Conservation (phyloP, 30 jellyfish, hydroid and myxozoan species). For the Aurelia sp. region DNA sequence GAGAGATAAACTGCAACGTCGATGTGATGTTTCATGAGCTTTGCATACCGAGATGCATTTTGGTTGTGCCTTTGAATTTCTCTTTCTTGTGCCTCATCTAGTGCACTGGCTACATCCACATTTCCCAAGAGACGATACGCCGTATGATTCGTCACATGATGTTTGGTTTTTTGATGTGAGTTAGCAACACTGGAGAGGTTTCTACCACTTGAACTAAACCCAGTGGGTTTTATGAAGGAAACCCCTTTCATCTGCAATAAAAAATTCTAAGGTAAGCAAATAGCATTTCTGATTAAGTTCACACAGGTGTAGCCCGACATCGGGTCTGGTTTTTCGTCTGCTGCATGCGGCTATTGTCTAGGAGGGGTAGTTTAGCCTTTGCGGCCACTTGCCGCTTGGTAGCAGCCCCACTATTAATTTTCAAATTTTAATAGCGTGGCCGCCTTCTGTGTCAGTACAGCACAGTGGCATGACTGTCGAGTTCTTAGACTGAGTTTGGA, state of each 20-base stretch:
- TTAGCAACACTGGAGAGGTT: conserved; percentile 25
- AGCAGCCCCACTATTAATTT: too few relatives aligned
- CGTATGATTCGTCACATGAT: conserved; percentile 35
- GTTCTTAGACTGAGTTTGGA: too few relatives aligned
- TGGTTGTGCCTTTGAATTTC: conserved; percentile 21
- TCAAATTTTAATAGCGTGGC: too few relatives aligned
- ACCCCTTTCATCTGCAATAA: conserved; percentile 36
- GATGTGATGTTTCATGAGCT: conserved; percentile 32
- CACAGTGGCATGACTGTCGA: too few relatives aligned
- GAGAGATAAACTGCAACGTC: conserved; percentile 17
- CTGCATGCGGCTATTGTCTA: too few relatives aligned
- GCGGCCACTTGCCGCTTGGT: too few relatives aligned
- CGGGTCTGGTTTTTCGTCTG: too few relatives aligned
- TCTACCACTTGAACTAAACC: conserved; percentile 25
- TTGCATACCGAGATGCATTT: conserved; percentile 33
- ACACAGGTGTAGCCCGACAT: too few relatives aligned
- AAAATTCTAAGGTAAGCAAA: neutral
- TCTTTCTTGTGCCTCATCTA: conserved; percentile 53
- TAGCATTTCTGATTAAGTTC: too few relatives aligned
- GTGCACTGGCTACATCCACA: conserved; percentile 59
- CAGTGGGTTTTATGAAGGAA: conserved; percentile 22
- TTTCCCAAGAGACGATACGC: conserved; percentile 32
- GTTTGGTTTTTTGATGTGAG: conserved; percentile 27
- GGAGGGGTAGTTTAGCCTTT: too few relatives aligned
- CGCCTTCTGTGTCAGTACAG: too few relatives aligned